A percentile compares a stretch with the other conserved stretches of the same genome.
phyloP scores from a whole-genome alignment of 2,797 vertebrate genomes.

The Sarcoramphus papa region DNA sequence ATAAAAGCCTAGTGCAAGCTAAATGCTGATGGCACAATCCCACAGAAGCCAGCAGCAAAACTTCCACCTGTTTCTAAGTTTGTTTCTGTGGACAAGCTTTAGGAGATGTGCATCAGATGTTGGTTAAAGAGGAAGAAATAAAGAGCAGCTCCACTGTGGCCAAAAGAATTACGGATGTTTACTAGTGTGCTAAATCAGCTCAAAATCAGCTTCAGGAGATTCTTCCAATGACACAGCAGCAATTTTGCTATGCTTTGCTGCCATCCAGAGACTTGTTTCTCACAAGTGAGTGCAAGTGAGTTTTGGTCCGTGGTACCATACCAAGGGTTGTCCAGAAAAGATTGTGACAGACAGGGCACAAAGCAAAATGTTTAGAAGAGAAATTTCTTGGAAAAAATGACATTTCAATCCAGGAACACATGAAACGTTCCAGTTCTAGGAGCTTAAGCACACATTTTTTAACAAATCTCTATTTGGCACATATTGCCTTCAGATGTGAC shows the following conservation, averaged over 20 bases:
- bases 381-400: not conserved
- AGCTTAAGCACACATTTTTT: not conserved
- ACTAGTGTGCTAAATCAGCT: not conserved
- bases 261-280: not conserved
- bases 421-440: not conserved
- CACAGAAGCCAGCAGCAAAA: not conserved
- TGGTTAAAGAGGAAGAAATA: not conserved
- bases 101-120: not conserved
- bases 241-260: not conserved
- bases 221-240: not conserved
- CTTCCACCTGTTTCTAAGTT: not conserved
- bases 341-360: not conserved
- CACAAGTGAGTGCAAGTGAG: not conserved
- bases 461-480: not conserved
- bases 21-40: not conserved
- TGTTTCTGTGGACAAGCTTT: not conserved
- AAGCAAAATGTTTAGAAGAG: not conserved
- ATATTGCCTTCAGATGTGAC: not conserved
- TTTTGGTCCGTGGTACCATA: not conserved
- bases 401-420: not conserved
- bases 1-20: not conserved
- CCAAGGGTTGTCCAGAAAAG: not conserved
- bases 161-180: not conserved
- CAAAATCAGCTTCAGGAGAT: not conserved
- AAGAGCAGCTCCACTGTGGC: not conserved